These are phyloP conservation scores for Charanyca ferruginea DNA, from an alignment of 2,888 invertebrate species.

Conservation along the genomic window DNA sequence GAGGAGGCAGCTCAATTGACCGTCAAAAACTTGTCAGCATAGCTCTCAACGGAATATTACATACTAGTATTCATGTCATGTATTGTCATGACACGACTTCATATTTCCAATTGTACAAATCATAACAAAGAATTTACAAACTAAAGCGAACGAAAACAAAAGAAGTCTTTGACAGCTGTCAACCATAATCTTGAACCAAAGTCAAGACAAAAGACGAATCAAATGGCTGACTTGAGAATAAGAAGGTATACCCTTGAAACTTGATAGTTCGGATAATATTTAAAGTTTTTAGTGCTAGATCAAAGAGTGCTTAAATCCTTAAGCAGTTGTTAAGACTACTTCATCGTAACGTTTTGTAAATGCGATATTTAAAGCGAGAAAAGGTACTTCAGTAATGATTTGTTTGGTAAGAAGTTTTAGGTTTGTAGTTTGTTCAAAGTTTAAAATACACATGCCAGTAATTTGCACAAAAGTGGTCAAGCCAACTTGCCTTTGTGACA, in stretches of 20 bases:
- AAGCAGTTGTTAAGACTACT: slow-evolving; percentile 21
- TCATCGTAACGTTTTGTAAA: slow-evolving; percentile 29
- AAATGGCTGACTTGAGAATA: not conserved
- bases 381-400: not conserved
- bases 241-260: slow-evolving; percentile 32
- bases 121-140: not conserved
- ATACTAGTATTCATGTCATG: no score
- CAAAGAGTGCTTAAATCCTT: slow-evolving; percentile 33
- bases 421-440: not conserved
- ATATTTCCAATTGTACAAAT: not conserved
- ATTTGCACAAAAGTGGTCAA: no score
- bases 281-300: slow-evolving; percentile 33
- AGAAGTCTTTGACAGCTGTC: slow-evolving; percentile 12
- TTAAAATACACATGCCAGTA: no score
- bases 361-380: slow-evolving; percentile 16
- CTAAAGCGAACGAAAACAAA: slow-evolving; percentile 1
- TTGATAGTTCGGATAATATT: slow-evolving; percentile 25
- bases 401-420: not conserved
- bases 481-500: no score
- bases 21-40: no score
- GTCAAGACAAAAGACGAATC: slow-evolving; percentile 15
- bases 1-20: no score
- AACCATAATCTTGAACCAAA: not conserved
- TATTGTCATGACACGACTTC: no score
- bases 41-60: no score